Conservation (phyloP, 2,113 vertebrate genomes). For the Sus scrofa region DNA sequence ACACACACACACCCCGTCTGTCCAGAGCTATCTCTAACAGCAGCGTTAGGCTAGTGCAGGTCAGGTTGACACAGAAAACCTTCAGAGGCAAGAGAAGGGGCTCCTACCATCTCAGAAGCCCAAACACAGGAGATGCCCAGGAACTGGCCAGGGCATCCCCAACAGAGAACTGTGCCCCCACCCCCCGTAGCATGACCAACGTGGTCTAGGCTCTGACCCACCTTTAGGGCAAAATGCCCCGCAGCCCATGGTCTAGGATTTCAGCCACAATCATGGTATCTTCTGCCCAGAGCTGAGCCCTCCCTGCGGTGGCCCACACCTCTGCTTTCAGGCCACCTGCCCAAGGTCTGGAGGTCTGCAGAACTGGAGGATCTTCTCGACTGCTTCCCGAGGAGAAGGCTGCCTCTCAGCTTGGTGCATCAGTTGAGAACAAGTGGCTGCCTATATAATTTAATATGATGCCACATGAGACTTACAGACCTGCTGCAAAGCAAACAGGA, state of each 20-base stretch:
- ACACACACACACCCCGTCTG: not conserved
- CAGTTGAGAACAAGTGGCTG: constrained; percentile 87
- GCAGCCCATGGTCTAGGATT: constrained; percentile 88
- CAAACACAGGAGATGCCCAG: not conserved
- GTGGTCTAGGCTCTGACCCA: constrained; percentile 80
- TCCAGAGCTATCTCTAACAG: not conserved
- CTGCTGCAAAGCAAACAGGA: constrained; percentile 88
- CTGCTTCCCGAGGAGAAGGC: constrained; percentile 81
- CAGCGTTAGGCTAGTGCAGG: not conserved
- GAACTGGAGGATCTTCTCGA: constrained; percentile 76
- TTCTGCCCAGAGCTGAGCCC: constrained; percentile 70
- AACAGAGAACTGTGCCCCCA: not conserved
- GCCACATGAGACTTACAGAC: constrained; percentile 91
- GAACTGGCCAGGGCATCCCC: not conserved
- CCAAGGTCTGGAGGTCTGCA: constrained; percentile 40
- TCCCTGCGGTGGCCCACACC: constrained; percentile 24
- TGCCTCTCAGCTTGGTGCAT: constrained; percentile 84
- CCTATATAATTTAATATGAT: constrained; percentile 93
- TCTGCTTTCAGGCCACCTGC: constrained; percentile 64
- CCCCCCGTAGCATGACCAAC: not conserved
- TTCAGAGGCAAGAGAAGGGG: not conserved
- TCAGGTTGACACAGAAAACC: not conserved
- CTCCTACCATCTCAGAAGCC: constrained; percentile 18
- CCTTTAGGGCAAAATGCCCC: constrained; percentile 92
- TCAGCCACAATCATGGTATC: constrained; percentile 87